Conservation (phyloP, 2,113 vertebrate genomes). For the Uropsilus gracilis region DNA sequence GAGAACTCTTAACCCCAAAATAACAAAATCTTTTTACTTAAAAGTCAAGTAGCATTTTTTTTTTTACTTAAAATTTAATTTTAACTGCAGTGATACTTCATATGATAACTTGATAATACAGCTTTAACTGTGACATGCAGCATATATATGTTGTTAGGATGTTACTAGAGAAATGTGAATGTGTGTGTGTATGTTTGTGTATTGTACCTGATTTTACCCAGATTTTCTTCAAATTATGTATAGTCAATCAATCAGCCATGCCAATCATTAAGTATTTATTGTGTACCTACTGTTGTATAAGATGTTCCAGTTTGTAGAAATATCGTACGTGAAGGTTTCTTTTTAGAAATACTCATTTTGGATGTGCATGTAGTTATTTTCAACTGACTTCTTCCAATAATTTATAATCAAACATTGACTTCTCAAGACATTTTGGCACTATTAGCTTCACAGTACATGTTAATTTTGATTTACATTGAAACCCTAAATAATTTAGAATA, state of each 20-base stretch:
- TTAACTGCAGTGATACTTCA: constrained; percentile 55
- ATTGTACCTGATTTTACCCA: constrained; percentile 18
- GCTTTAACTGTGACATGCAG: constrained; percentile 41
- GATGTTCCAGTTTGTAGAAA: constrained; percentile 45
- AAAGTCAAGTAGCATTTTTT: constrained; percentile 51
- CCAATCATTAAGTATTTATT: constrained; percentile 57
- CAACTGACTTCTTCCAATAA: constrained; percentile 40
- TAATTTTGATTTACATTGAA: not conserved
- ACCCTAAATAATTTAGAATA: constrained; percentile 37
- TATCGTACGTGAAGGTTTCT: constrained; percentile 39
- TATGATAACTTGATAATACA: constrained; percentile 61
- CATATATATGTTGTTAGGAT: constrained; percentile 8
- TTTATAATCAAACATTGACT: constrained; percentile 32
- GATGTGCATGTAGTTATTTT: constrained; percentile 51
- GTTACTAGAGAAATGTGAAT: constrained; percentile 36
- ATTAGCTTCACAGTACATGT: not conserved
- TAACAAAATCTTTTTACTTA: not conserved
- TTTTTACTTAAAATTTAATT: constrained; percentile 66
- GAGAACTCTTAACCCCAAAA: constrained; percentile 47
- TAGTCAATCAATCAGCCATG: constrained; percentile 18
- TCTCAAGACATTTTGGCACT: not conserved
- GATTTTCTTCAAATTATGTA: constrained; percentile 41
- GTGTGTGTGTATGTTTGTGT: not conserved
- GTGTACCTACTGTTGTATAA: not conserved
- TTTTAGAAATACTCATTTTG: constrained; percentile 57